Conservation (phyloP, 2,797 vertebrate species). For the Pelodytes ibericus region DNA sequence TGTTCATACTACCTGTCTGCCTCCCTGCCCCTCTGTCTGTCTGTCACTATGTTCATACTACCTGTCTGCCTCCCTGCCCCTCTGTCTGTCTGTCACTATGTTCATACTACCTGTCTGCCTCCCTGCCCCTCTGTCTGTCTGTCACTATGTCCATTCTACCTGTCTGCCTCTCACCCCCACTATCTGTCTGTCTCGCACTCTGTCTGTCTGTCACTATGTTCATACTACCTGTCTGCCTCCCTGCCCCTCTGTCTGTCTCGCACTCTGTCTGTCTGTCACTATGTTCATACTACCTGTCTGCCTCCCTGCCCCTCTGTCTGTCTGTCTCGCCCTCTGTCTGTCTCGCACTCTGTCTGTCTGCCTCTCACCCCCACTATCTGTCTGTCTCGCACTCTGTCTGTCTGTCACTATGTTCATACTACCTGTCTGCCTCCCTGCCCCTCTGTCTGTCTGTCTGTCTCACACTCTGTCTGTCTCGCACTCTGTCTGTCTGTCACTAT, state of each 20-base stretch:
- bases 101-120: not conserved
- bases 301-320: not conserved
- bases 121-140: not conserved
- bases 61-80: not conserved
- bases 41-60: no score
- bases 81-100: not conserved
- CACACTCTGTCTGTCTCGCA: not conserved
- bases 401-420: not conserved
- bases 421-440: no score
- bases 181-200: no score
- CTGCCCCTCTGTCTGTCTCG: not conserved
- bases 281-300: not conserved
- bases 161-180: no score
- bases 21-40: no score
- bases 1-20: no score
- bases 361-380: not conserved
- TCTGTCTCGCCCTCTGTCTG: not conserved
- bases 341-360: not conserved
- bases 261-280: not conserved
- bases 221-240: no score
- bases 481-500: not conserved
- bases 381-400: not conserved
- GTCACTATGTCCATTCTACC: no score
- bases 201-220: not conserved
- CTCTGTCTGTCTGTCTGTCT: conserved; percentile 15